These are phyloP conservation scores for Salvelinus namaycush DNA, from an alignment of 2,113 vertebrate species.

Conservation along the genomic window DNA sequence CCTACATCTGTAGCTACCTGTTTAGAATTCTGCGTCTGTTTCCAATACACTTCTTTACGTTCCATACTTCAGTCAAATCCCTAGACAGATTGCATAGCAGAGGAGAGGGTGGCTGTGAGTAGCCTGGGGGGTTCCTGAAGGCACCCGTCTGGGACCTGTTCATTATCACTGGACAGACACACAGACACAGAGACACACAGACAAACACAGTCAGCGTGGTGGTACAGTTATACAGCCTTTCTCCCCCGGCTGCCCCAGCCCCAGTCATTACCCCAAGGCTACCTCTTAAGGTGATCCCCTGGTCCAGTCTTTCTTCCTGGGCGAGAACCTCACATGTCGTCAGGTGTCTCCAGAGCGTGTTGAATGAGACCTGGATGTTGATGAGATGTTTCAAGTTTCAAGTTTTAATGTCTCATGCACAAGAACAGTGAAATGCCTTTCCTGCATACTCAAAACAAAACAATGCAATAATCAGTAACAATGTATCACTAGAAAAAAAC, in stretches of 20 bases:
- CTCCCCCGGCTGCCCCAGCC: constrained; percentile 66
- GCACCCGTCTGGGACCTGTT: constrained; percentile 77
- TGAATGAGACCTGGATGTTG: constrained; percentile 42
- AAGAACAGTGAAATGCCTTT: constrained; percentile 5
- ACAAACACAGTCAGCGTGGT: neutral
- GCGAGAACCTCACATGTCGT: constrained; percentile 62
- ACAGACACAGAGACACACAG: constrained; percentile 24
- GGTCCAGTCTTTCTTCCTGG: constrained; percentile 68
- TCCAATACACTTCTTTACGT: constrained; percentile 63
- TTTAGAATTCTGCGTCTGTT: constrained; percentile 59
- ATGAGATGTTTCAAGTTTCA: constrained; percentile 24
- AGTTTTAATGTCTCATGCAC: too few relatives aligned
- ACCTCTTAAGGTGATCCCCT: constrained; percentile 74
- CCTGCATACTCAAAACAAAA: too few relatives aligned
- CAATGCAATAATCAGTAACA: too few relatives aligned
- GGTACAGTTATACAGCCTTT: constrained; percentile 30
- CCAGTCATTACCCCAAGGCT: constrained; percentile 71
- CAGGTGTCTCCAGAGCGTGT: constrained; percentile 44
- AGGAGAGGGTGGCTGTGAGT: constrained; percentile 75
- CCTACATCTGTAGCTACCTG: constrained; percentile 25
- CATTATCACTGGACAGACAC: constrained; percentile 76
- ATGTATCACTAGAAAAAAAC: too few relatives aligned
- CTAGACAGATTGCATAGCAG: constrained; percentile 73
- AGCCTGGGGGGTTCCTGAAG: constrained; percentile 76
- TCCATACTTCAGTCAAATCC: constrained; percentile 74